Conservation (phyloP, 2,888 invertebrate species). For the Tenthredo scrophulariae region DNA sequence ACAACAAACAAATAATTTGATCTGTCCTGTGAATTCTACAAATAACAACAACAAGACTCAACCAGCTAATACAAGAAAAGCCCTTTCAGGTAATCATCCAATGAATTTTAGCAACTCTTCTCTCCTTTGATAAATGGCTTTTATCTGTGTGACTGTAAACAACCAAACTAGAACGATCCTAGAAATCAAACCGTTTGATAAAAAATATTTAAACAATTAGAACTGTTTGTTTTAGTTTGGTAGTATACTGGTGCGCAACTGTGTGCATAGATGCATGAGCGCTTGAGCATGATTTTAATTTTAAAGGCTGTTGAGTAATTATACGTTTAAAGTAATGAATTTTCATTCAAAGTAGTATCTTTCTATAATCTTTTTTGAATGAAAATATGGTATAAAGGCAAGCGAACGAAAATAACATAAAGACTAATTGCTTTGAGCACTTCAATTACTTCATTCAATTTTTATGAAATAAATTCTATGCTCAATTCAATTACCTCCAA, state of each 20-base stretch:
- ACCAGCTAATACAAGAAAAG: constrained; percentile 70
- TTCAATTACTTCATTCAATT: not conserved
- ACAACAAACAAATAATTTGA: constrained; percentile 75
- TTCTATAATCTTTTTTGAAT: not conserved
- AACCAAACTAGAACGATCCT: constrained; percentile 19
- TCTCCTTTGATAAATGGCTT: constrained; percentile 8
- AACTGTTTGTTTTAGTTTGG: constrained; percentile 19
- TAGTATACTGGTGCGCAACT: not conserved
- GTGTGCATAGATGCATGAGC: constrained; percentile 13
- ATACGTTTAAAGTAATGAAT: not conserved
- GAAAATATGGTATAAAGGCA: not conserved
- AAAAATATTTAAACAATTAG: not conserved
- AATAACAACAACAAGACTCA: constrained; percentile 74
- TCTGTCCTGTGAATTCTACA: constrained; percentile 72
- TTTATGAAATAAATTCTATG: not conserved
- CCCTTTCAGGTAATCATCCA: constrained; percentile 70
- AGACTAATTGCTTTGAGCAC: not conserved
- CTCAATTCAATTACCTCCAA: not conserved
- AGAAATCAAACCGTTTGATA: not conserved
- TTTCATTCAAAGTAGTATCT: not conserved
- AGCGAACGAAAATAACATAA: not conserved
- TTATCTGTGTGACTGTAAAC: not conserved
- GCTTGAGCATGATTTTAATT: not conserved
- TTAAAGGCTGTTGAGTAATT: not conserved
- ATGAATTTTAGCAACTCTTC: not conserved